Conservation (phyloP, 2,888 invertebrate species). For the Tetragonisca angustula region DNA sequence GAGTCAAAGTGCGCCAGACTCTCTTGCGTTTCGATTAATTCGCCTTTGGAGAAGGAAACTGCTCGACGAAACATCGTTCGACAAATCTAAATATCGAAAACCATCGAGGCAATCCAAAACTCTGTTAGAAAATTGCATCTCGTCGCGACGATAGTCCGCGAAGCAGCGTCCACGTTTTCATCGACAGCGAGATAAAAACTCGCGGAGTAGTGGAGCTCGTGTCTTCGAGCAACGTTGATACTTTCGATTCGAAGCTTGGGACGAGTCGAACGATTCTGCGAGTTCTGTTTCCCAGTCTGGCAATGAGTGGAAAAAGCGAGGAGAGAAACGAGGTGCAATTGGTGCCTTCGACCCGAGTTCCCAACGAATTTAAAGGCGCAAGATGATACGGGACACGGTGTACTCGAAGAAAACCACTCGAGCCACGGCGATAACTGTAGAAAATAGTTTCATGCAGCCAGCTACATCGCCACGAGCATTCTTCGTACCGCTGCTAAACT, state of each 20-base stretch:
- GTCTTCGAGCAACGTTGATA: not conserved
- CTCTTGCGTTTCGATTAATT: not conserved
- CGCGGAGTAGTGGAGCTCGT: not conserved
- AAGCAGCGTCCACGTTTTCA: not conserved
- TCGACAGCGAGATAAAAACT: not conserved
- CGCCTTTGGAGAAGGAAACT: not conserved
- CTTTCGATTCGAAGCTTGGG: not conserved
- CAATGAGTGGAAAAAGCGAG: not conserved
- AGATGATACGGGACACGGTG: conserved; percentile 10
- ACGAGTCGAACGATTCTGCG: not conserved
- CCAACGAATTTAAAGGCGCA: conserved; percentile 1
- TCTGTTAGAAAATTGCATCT: not conserved
- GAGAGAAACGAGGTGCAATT: not conserved
- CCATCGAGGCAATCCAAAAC: not conserved
- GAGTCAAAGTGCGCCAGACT: not conserved
- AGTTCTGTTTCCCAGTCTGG: not conserved
- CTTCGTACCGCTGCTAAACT: conserved; percentile 26
- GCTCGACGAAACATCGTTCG: too few species aligned
- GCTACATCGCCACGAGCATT: conserved; percentile 7
- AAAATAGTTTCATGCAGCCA: conserved; percentile 30
- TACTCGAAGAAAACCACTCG: conserved; percentile 11
- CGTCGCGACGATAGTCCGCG: not conserved
- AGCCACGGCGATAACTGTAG: conserved; percentile 12
- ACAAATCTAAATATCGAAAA: not conserved
- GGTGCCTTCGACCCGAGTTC: not conserved